phyloP scores from a whole-genome alignment of 2,113 vertebrate species.

The Mesocricetus auratus region DNA sequence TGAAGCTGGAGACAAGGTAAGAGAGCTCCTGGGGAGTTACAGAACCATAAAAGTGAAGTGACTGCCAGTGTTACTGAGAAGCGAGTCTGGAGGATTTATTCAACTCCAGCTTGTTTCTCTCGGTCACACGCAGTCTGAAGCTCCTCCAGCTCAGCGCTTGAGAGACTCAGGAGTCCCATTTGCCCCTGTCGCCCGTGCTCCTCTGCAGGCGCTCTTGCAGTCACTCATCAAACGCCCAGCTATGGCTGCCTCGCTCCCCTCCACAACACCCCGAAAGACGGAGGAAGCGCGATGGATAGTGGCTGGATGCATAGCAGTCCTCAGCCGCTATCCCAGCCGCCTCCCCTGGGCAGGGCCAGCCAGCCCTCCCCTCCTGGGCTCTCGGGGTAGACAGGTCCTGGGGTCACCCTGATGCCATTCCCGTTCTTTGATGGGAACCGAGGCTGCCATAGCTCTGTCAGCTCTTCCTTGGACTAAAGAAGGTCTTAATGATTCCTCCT shows the following conservation, averaged over 20 bases:
- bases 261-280: background rate
- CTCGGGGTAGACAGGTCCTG: too few relatives aligned
- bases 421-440: fast-evolving
- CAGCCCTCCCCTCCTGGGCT: background rate
- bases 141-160: background rate
- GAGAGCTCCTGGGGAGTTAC: background rate
- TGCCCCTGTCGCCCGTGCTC: background rate
- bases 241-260: fast-evolving
- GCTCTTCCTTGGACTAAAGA: background rate
- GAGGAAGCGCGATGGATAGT: fast-evolving
- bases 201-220: background rate
- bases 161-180: background rate
- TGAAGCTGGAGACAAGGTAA: background rate
- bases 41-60: background rate
- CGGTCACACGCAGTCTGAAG: fast-evolving
- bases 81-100: background rate
- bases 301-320: fast-evolving
- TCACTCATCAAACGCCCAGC: fast-evolving
- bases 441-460: background rate
- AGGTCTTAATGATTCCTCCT: background rate
- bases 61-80: background rate
- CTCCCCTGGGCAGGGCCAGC: background rate
- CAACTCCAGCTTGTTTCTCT: background rate
- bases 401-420: background rate
- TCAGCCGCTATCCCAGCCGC: fast-evolving